These are phyloP conservation scores for Arbacia lixula DNA, from an alignment of 53 echinoderm and acorn worm genomes.

Conservation along the genomic window DNA sequence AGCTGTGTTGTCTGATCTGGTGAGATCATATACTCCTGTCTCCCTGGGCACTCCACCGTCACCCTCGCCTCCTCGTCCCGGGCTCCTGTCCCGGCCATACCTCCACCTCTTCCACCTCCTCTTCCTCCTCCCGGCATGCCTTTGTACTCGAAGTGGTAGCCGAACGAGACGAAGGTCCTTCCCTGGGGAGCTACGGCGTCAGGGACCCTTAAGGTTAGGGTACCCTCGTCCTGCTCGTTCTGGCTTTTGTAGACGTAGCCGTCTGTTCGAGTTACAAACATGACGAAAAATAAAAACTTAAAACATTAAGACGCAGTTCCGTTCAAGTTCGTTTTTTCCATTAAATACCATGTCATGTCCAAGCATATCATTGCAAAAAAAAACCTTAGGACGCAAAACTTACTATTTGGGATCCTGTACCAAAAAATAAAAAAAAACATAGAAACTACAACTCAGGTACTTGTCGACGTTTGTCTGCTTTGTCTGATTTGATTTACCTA, in stretches of 20 bases:
- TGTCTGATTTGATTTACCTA: no score
- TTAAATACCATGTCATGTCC: no score
- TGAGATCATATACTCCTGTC: not conserved
- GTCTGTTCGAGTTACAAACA: not conserved
- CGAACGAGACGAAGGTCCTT: slow-evolving; percentile 1
- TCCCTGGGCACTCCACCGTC: slow-evolving; percentile 20
- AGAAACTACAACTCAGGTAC: no score
- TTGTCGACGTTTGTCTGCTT: no score
- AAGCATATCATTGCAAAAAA: no score
- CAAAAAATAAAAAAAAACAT: no score
- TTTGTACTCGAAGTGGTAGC: slow-evolving; percentile 11
- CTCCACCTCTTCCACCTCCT: no score
- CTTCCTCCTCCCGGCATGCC: not conserved
- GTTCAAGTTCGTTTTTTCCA: no score
- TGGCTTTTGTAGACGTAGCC: not conserved
- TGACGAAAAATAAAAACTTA: no score
- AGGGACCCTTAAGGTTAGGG: slow-evolving; percentile 7
- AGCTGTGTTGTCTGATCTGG: not conserved
- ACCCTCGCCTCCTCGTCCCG: slow-evolving; percentile 37
- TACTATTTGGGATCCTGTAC: no score
- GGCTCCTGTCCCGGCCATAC: not conserved
- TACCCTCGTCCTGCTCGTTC: not conserved
- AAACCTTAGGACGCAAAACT: no score
- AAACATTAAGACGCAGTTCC: no score
- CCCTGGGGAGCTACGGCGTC: not conserved